Evolutionary conservation across 2,888 invertebrate genomes (phyloP).

Genomic region (Lithosia quadra): DNA sequence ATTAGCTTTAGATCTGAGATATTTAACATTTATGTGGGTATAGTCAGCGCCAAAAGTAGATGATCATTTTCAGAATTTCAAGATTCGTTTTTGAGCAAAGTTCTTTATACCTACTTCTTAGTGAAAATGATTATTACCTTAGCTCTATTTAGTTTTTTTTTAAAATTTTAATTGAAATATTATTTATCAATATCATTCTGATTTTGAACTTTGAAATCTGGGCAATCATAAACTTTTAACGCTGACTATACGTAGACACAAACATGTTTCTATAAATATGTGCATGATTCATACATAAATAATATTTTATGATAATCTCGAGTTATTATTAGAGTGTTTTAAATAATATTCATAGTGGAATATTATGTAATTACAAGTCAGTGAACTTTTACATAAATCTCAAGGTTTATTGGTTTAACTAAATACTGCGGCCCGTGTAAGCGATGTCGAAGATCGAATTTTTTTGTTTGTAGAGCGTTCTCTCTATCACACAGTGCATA

Average conservation of each 20-base stretch:
- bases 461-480: neutral
- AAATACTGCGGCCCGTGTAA: neutral
- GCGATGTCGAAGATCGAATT: neutral
- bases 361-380: neutral
- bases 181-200: no score
- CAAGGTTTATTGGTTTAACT: neutral
- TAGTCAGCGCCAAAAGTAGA: no score
- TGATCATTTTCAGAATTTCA: no score
- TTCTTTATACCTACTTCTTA: no score
- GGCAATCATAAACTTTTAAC: no score
- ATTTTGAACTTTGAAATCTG: no score
- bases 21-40: neutral
- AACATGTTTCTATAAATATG: neutral
- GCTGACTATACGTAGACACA: slow-evolving; percentile 1
- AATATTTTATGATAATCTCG: neutral
- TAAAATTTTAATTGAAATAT: no score
- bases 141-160: no score
- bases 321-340: neutral
- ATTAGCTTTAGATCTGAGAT: neutral
- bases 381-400: neutral
- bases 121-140: no score
- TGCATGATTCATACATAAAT: slow-evolving; percentile 4
- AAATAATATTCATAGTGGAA: neutral
- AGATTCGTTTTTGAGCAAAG: no score
- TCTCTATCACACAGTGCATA: neutral